Conservation (phyloP, 2,888 invertebrate species). For the Hecatera dysodea region DNA sequence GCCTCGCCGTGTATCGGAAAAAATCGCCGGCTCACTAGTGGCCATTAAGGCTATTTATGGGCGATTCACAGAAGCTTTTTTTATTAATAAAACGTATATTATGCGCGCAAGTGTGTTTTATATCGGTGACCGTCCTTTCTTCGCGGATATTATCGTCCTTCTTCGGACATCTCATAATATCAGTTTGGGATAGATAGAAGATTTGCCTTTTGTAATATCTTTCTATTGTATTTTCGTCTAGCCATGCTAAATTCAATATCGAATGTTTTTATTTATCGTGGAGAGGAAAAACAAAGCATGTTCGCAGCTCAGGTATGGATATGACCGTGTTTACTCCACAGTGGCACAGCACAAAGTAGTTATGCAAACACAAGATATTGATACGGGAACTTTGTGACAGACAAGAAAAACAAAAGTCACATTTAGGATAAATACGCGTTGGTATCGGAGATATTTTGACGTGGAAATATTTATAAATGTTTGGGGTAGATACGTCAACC, state of each 20-base stretch:
- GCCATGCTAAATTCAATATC: constrained; percentile 52
- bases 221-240: constrained; percentile 53
- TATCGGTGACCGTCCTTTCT: constrained; percentile 83
- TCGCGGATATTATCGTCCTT: constrained; percentile 88
- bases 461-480: constrained; percentile 56
- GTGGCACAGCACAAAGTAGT: constrained; percentile 79
- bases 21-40: constrained; percentile 88
- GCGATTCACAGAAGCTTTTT: constrained; percentile 88
- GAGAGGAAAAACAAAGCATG: constrained; percentile 49
- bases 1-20: constrained; percentile 88
- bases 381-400: constrained; percentile 84
- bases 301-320: constrained; percentile 77
- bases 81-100: constrained; percentile 91
- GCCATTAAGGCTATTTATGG: constrained; percentile 90
- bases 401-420: constrained; percentile 87
- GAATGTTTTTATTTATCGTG: constrained; percentile 70
- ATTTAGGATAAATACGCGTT: constrained; percentile 74
- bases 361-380: constrained; percentile 88
- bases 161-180: constrained; percentile 89
- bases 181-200: constrained; percentile 77
- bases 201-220: constrained; percentile 68
- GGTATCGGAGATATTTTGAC: constrained; percentile 64
- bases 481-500: not conserved
- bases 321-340: constrained; percentile 80
- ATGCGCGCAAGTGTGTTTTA: constrained; percentile 91